These are phyloP conservation scores for Sebastes aleutianus DNA, from an alignment of 2,797 vertebrate species.

Conservation along the genomic window DNA sequence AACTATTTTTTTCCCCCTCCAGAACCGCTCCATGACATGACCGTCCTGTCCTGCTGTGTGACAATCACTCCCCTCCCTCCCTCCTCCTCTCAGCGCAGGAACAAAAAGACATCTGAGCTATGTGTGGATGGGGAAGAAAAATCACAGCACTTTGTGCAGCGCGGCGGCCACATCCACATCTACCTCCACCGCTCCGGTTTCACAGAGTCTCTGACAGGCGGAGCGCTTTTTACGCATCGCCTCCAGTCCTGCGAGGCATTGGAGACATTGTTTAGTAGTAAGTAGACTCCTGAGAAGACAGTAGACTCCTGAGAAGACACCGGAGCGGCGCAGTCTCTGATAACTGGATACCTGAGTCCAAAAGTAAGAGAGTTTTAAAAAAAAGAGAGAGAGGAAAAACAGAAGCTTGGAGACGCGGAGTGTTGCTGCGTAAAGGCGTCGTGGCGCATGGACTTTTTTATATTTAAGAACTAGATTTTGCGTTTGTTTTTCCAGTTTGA, in stretches of 20 bases:
- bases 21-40: constrained; percentile 27
- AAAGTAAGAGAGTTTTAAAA: neutral
- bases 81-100: constrained; percentile 41
- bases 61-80: constrained; percentile 36
- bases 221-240: constrained; percentile 71
- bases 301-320: too few relatives aligned
- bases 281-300: too few relatives aligned
- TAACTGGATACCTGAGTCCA: constrained; percentile 49
- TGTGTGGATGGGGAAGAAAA: constrained; percentile 62
- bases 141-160: constrained; percentile 59
- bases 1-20: neutral
- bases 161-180: neutral
- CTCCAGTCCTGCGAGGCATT: constrained; percentile 52
- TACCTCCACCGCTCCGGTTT: constrained; percentile 65
- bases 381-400: too few relatives aligned
- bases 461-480: neutral
- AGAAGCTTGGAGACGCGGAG: constrained; percentile 29
- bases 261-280: constrained; percentile 33
- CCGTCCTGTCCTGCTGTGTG: constrained; percentile 28
- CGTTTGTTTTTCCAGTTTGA: neutral
- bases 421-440: constrained; percentile 55
- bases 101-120: constrained; percentile 77
- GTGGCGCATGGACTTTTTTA: constrained; percentile 32
- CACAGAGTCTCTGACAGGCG: constrained; percentile 66
- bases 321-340: constrained; percentile 22